Conservation (phyloP, 2,888 invertebrate genomes). For the Calameuta pallipes region DNA sequence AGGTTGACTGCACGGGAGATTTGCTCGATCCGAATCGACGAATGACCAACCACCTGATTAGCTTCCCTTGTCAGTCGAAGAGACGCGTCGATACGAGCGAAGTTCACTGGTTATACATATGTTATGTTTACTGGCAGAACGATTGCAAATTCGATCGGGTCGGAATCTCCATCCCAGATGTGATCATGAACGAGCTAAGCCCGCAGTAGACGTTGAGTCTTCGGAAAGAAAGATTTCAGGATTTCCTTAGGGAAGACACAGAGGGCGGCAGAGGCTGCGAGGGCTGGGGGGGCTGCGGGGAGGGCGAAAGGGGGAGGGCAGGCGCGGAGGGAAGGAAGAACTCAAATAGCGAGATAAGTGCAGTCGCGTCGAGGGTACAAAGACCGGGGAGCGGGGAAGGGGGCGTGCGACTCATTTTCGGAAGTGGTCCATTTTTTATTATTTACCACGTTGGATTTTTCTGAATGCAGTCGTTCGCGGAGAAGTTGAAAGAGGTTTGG, state of each 20-base stretch:
- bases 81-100: not conserved
- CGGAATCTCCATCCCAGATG: not conserved
- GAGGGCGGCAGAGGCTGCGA: not conserved
- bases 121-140: not conserved
- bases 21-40: not conserved
- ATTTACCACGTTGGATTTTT: conserved; percentile 31
- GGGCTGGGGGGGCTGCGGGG: not conserved
- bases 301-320: not conserved
- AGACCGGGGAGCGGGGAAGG: conserved; percentile 26
- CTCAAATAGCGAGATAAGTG: conserved; percentile 44
- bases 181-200: not conserved
- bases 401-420: conserved; percentile 44
- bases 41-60: not conserved
- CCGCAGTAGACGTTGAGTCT: not conserved
- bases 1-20: not conserved
- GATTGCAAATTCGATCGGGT: not conserved
- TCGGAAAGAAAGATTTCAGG: not conserved
- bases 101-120: not conserved
- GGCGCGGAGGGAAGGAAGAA: not conserved
- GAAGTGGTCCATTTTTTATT: conserved; percentile 50
- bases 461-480: conserved; percentile 9
- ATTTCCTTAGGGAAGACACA: not conserved
- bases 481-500: conserved; percentile 10
- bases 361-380: conserved; percentile 29
- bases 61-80: not conserved